Conservation (phyloP, 2,888 invertebrate species). For the Ferrisia virgata region DNA sequence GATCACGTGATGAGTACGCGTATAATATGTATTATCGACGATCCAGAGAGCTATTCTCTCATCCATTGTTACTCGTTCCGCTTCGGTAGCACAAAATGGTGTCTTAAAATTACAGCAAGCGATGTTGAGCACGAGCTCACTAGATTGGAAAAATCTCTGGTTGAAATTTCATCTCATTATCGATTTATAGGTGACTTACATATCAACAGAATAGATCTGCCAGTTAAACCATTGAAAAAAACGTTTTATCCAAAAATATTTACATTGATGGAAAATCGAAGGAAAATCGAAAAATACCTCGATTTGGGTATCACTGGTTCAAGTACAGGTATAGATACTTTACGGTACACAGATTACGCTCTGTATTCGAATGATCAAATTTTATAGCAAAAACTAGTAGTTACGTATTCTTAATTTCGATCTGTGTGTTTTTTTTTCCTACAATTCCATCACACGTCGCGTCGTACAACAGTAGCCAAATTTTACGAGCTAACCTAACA, state of each 20-base stretch:
- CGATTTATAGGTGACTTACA: neutral
- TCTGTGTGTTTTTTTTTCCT: too few relatives aligned
- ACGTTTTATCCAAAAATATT: too few relatives aligned
- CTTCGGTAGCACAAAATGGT: neutral
- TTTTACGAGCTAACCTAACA: too few relatives aligned
- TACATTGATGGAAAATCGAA: too few relatives aligned
- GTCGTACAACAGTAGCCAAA: too few relatives aligned
- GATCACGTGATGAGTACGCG: neutral
- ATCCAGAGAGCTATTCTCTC: neutral
- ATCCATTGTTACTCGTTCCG: neutral
- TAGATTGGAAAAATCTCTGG: neutral
- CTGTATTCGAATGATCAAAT: neutral
- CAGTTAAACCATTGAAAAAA: too few relatives aligned
- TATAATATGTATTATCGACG: neutral
- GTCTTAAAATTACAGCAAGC: neutral
- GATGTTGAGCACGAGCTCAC: neutral
- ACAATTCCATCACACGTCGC: too few relatives aligned
- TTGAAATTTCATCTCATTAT: neutral
- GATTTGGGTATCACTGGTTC: neutral
- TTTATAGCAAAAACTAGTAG: neutral
- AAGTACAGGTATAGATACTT: too few relatives aligned
- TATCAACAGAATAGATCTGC: neutral
- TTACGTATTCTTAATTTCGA: neutral
- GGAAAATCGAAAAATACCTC: too few relatives aligned
- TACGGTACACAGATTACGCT: neutral